Evolutionary conservation across 2,113 vertebrate genomes (phyloP), one percentile per base, ranked within the genome.

Genomic region (Illadopsis cleaveri): DNA sequence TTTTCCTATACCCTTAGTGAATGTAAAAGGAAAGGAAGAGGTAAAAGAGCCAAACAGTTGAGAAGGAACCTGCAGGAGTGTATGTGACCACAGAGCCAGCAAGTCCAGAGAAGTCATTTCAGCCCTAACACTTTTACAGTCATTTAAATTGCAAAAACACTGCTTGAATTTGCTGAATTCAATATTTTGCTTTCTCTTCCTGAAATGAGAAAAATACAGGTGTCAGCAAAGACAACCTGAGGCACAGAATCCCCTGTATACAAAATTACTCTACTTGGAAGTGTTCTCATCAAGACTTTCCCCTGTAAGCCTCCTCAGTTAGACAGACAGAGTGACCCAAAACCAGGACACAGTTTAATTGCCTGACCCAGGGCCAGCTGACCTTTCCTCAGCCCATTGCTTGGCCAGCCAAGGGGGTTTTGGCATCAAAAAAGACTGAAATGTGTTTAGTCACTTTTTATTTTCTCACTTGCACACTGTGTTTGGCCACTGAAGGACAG

Each of bases 1-100:
- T 37, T 78, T 50, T 51, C n/a, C 50, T 86, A 33, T 28, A 64
- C 3, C 15, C 2, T 30, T 9, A 64, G 31, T 12, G 16, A 23
- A 54, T 12, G 33, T 3, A 66, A 28, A 38, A 51, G 47, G 61
- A 62, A 53, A 66, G 3, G 25, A 79, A n/a, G 1, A 53, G 9
- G 37, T 69, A n/a, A 82, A 68, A 91, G 25, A 60, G 11, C 24
- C 72, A 50, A 65, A 38, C 11, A 28, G 16, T 14, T 64, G 12
- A 22, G 50, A 35, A 60, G 9, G 38, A 28, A 22, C 21, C 37
- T 10, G 40, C 22, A 68, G 27, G 47, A 73, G 6, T 7, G 31
- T 6, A 7, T 0, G 0, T n/a, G 33, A 64, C 31, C 44, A 66
- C 11, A 51, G 51, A 54, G 20, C 51, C 47, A n/a, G 30, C 40